Percentiles rank a stretch among this genome's conserved stretches.
Evolutionary conservation across 1,140 invertebrate genomes (phyloP).

Genomic region (Metopolophium dirhodum): DNA sequence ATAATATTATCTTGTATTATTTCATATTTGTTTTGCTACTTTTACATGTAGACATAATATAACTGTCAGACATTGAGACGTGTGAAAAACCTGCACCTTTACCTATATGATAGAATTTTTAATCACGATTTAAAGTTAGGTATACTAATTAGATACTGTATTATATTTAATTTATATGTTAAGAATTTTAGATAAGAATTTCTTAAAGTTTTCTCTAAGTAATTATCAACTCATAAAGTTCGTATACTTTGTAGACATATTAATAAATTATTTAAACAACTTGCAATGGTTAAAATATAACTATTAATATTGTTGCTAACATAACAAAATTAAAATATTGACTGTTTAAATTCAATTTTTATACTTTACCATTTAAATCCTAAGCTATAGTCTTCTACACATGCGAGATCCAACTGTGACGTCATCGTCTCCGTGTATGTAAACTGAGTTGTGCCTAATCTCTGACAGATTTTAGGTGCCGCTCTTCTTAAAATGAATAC

Average conservation of each 20-base stretch:
- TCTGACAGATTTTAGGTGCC: too few relatives aligned
- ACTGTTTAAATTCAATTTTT: background rate
- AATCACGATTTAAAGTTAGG: background rate
- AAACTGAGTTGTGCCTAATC: too few relatives aligned
- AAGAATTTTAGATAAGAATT: background rate
- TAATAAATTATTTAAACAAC: background rate
- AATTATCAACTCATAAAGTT: background rate
- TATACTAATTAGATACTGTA: background rate
- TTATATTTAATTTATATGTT: background rate
- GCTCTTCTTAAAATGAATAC: too few relatives aligned
- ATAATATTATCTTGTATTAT: too few relatives aligned
- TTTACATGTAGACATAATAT: too few relatives aligned
- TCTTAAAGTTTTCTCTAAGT: background rate
- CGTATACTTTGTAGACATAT: background rate
- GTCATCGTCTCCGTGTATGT: too few relatives aligned
- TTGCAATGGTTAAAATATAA: background rate
- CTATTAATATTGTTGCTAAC: background rate
- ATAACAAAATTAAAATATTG: background rate
- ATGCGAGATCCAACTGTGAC: background rate
- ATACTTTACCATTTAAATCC: background rate
- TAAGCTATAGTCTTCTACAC: too few relatives aligned
- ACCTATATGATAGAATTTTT: background rate
- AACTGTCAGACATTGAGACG: background rate
- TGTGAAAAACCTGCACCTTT: background rate
- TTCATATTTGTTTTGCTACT: too few relatives aligned